phyloP scores from a whole-genome alignment of 2,113 vertebrate species.

The Phylloscopus trochiloides region DNA sequence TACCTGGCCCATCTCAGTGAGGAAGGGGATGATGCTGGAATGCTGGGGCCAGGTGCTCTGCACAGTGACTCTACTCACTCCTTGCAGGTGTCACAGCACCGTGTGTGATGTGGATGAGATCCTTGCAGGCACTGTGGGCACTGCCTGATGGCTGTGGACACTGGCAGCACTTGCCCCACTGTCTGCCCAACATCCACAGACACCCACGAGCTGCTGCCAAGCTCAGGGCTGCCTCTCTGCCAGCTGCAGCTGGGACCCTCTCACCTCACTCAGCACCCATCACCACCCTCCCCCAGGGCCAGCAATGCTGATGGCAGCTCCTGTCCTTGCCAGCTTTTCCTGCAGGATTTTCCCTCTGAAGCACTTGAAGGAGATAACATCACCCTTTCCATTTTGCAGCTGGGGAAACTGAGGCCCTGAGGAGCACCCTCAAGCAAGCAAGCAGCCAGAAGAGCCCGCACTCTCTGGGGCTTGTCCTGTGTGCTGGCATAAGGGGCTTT shows the following conservation, averaged over 20 bases:
- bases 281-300: neutral
- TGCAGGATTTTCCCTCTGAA: neutral
- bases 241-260: neutral
- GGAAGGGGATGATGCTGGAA: neutral
- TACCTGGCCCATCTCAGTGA: neutral
- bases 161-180: accelerated
- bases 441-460: neutral
- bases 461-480: neutral
- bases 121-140: neutral
- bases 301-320: neutral
- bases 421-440: neutral
- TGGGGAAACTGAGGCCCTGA: neutral
- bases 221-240: neutral
- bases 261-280: neutral
- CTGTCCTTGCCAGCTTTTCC: neutral
- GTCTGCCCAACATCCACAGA: neutral
- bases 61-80: neutral
- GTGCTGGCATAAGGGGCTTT: neutral
- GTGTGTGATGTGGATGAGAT: neutral
- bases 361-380: neutral
- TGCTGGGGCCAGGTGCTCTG: accelerated
- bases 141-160: accelerated
- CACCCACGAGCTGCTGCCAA: neutral
- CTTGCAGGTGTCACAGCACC: neutral
- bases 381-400: neutral